Percentiles rank a stretch among this genome's conserved stretches.
phyloP scores from a whole-genome alignment of 2,797 vertebrate genomes.

The Prionace glauca region DNA sequence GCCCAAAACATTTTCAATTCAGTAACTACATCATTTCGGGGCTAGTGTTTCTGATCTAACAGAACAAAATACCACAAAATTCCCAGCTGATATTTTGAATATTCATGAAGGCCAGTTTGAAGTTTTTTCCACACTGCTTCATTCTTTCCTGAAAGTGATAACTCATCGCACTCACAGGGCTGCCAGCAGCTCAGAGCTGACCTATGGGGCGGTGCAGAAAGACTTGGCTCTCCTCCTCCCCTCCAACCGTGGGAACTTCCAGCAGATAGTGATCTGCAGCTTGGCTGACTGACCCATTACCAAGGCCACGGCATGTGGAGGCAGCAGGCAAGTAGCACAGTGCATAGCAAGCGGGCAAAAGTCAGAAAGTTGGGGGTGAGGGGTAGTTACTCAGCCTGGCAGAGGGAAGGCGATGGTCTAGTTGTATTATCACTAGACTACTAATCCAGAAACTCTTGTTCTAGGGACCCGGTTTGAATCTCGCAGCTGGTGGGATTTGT shows the following conservation, averaged over 20 bases:
- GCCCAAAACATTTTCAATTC: neutral
- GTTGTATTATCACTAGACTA: no score
- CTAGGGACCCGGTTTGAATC: no score
- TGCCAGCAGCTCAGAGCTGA: neutral
- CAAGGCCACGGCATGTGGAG: neutral
- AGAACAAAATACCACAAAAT: neutral
- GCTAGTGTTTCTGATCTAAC: neutral
- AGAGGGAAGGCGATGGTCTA: neutral
- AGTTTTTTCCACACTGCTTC: neutral
- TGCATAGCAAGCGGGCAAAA: neutral
- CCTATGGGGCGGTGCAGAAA: neutral
- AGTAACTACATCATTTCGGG: neutral
- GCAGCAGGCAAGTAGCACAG: neutral
- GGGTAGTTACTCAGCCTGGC: neutral
- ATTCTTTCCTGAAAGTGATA: constrained; percentile 21
- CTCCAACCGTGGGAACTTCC: constrained; percentile 9
- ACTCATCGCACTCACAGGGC: neutral
- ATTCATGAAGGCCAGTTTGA: neutral
- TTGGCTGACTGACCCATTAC: neutral
- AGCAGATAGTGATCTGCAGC: neutral
- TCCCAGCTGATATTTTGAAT: neutral
- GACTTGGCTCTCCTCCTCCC: neutral
- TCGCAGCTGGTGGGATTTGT: no score
- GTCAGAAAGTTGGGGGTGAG: neutral
- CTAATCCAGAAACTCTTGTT: no score